A percentile compares a stretch with the other conserved stretches of the same genome.
Conservation (phyloP, 2,888 invertebrate genomes). For the Andrena hattorfiana region DNA sequence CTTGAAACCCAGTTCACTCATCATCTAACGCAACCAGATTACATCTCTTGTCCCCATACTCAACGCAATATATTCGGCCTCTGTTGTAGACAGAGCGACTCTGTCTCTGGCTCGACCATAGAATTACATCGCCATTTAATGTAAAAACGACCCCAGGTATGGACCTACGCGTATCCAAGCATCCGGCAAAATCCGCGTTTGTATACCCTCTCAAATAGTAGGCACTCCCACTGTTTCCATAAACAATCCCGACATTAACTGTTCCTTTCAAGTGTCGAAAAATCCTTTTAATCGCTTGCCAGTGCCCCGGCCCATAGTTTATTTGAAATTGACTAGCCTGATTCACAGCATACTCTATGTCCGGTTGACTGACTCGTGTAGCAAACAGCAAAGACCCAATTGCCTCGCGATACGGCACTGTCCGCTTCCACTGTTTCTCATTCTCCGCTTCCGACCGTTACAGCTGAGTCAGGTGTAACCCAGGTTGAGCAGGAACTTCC, state of each 20-base stretch:
- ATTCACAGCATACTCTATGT: conserved; percentile 23
- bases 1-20: too few relatives aligned
- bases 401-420: conserved; percentile 32
- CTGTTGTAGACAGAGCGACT: too few relatives aligned
- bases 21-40: too few relatives aligned
- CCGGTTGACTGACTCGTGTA: neutral
- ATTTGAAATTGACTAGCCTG: conserved; percentile 16
- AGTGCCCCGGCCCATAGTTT: conserved; percentile 4
- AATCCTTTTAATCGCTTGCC: conserved; percentile 36
- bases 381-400: conserved; percentile 31
- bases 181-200: conserved; percentile 37
- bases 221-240: conserved; percentile 12
- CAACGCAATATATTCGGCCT: too few relatives aligned
- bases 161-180: conserved; percentile 24
- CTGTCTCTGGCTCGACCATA: too few relatives aligned
- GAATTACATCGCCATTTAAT: too few relatives aligned
- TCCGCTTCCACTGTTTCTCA: too few relatives aligned
- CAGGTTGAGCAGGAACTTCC: conserved; percentile 15
- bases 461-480: neutral
- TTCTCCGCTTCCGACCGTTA: too few relatives aligned
- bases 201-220: conserved; percentile 13
- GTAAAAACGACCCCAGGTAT: neutral
- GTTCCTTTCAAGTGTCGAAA: conserved; percentile 24
- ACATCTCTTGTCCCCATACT: too few relatives aligned
- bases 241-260: conserved; percentile 21